phyloP scores from a whole-genome alignment of 2,888 invertebrate species.

The Nudaria mundana region DNA sequence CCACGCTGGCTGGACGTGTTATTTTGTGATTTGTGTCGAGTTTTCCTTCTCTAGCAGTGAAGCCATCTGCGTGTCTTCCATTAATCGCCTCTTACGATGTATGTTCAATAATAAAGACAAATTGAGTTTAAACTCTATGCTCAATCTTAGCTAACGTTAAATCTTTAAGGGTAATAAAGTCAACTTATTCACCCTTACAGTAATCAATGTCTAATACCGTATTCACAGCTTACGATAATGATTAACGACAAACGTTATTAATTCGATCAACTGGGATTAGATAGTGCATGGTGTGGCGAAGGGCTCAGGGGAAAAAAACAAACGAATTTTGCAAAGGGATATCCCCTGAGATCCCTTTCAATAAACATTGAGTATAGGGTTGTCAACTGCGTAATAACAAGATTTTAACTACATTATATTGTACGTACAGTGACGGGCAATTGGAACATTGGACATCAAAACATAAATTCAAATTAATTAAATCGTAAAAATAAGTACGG shows the following conservation, averaged over 20 bases:
- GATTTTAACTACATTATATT: too few species aligned
- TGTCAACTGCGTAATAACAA: constrained; percentile 7
- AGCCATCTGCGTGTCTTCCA: too few species aligned
- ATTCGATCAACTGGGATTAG: constrained; percentile 76
- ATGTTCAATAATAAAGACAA: background rate
- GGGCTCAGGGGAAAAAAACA: constrained; percentile 71
- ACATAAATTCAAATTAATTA: too few species aligned
- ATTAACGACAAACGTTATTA: constrained; percentile 79
- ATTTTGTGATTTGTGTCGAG: too few species aligned
- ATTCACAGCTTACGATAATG: constrained; percentile 78
- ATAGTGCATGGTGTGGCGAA: constrained; percentile 50
- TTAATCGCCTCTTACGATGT: too few species aligned
- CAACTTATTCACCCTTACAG: constrained; percentile 66
- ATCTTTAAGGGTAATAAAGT: constrained; percentile 60
- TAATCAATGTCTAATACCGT: constrained; percentile 75
- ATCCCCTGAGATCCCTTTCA: constrained; percentile 42
- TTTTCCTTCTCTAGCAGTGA: too few species aligned
- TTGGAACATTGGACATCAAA: too few species aligned
- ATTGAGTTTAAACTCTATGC: background rate
- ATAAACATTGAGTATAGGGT: constrained; percentile 22
- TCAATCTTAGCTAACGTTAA: constrained; percentile 29
- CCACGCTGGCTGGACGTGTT: too few species aligned
- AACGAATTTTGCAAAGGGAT: constrained; percentile 68
- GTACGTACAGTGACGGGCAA: too few species aligned
- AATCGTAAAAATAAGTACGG: too few species aligned